Conservation (phyloP, 2,113 vertebrate genomes). For the Rhea americana region DNA sequence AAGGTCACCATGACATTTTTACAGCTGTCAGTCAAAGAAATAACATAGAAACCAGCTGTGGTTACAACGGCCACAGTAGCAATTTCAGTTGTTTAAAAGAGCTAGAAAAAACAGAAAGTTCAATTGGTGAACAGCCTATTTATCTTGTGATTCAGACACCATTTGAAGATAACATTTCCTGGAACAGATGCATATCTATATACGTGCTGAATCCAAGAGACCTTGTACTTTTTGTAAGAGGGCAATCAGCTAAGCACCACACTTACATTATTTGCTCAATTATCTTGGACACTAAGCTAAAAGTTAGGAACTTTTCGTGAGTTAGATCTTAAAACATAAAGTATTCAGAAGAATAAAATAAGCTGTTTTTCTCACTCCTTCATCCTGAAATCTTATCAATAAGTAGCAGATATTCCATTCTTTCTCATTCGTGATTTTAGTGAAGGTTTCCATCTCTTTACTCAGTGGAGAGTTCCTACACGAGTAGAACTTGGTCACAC, state of each 20-base stretch:
- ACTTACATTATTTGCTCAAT: not conserved
- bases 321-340: not conserved
- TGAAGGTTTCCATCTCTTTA: not conserved
- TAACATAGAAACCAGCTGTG: not conserved
- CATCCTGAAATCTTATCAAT: not conserved
- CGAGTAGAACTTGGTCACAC: not conserved
- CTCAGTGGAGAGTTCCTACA: not conserved
- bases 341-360: not conserved
- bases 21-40: constrained; percentile 3
- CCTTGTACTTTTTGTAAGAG: not conserved
- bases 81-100: constrained; percentile 22
- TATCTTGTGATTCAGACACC: constrained; percentile 22
- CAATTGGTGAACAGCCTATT: constrained; percentile 8
- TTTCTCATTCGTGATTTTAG: not conserved
- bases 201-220: not conserved
- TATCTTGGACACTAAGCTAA: not conserved
- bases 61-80: not conserved
- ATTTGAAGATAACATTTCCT: constrained; percentile 39
- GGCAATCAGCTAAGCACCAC: not conserved
- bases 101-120: constrained; percentile 39
- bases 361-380: not conserved
- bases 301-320: not conserved
- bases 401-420: not conserved
- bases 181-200: constrained; percentile 21
- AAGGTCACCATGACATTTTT: constrained; percentile 44